A percentile compares a stretch with the other conserved stretches of the same genome.
phyloP scores from a whole-genome alignment of 1,140 invertebrate species.

The Drosophila bifasciata region DNA sequence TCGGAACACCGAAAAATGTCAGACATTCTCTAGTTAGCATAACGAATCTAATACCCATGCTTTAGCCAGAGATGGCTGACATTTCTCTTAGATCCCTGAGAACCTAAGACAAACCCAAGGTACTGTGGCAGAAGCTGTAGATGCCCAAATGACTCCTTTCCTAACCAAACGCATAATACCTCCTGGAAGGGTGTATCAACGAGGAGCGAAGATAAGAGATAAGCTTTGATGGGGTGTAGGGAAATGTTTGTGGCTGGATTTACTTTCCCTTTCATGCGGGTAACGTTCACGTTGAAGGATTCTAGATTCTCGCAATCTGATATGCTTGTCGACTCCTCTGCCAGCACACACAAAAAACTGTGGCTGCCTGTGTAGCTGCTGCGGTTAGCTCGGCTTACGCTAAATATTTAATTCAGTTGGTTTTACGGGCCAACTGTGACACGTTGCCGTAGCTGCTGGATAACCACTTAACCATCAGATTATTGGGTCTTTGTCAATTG shows the following conservation, averaged over 20 bases:
- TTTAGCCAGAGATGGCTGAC: constrained; percentile 37
- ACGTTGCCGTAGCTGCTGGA: constrained; percentile 19
- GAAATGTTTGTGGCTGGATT: too few relatives aligned
- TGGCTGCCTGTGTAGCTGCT: constrained; percentile 21
- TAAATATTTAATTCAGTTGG: constrained; percentile 67
- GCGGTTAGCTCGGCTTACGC: constrained; percentile 50
- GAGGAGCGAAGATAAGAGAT: too few relatives aligned
- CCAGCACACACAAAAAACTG: constrained; percentile 7
- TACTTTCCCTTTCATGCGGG: too few relatives aligned
- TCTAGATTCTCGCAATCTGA: too few relatives aligned
- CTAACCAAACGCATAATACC: too few relatives aligned
- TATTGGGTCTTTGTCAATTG: constrained; percentile 43
- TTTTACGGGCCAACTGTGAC: constrained; percentile 15
- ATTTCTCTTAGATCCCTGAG: constrained; percentile 23
- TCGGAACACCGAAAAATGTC: constrained; percentile 34
- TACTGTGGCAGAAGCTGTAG: too few relatives aligned
- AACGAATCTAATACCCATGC: constrained; percentile 46
- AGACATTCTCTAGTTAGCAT: constrained; percentile 40
- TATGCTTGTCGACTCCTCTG: too few relatives aligned
- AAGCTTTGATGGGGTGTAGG: too few relatives aligned
- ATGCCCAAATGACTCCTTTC: too few relatives aligned
- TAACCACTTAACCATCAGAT: constrained; percentile 21
- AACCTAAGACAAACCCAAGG: constrained; percentile 8
- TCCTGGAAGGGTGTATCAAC: too few relatives aligned
- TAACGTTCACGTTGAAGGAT: too few relatives aligned